Percentiles rank a stretch among this genome's conserved stretches.
These are phyloP conservation scores for Cosmorhoe ocellata DNA, from an alignment of 2,888 invertebrate genomes.

Conservation along the genomic window DNA sequence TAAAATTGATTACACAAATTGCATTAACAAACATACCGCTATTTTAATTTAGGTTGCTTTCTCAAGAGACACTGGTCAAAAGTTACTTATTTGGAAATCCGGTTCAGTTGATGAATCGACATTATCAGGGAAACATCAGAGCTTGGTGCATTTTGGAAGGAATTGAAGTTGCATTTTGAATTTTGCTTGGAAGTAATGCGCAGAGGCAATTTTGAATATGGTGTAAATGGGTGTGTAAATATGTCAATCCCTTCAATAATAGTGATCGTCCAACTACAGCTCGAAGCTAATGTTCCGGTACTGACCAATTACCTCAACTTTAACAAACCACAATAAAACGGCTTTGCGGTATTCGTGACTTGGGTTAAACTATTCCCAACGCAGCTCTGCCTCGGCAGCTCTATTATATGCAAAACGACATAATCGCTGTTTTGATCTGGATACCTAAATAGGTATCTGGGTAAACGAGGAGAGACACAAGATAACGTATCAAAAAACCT, in stretches of 20 bases:
- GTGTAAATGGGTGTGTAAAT: background rate
- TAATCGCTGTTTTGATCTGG: slow-evolving; percentile 15
- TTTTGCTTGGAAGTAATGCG: background rate
- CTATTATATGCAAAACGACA: slow-evolving; percentile 16
- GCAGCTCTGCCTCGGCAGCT: slow-evolving; percentile 23
- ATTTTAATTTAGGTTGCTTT: slow-evolving; percentile 58
- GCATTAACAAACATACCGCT: slow-evolving; percentile 50
- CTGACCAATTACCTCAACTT: slow-evolving; percentile 34
- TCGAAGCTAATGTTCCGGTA: slow-evolving; percentile 14
- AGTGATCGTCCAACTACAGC: slow-evolving; percentile 5
- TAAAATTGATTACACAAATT: slow-evolving; percentile 51
- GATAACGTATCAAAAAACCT: too few species aligned
- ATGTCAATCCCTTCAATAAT: background rate
- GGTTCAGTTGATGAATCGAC: slow-evolving; percentile 30
- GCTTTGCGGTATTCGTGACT: slow-evolving; percentile 51
- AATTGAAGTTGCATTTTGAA: too few species aligned
- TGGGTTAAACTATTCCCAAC: slow-evolving; percentile 38
- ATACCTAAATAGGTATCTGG: slow-evolving; percentile 4
- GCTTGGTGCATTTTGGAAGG: too few species aligned
- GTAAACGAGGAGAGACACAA: background rate
- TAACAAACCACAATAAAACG: slow-evolving; percentile 59
- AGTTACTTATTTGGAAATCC: slow-evolving; percentile 36
- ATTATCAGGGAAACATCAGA: slow-evolving; percentile 31
- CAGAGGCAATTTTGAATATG: background rate
- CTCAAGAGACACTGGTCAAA: slow-evolving; percentile 43